phyloP scores from a whole-genome alignment of 2,888 invertebrate species.

The Danaus chrysippus region DNA sequence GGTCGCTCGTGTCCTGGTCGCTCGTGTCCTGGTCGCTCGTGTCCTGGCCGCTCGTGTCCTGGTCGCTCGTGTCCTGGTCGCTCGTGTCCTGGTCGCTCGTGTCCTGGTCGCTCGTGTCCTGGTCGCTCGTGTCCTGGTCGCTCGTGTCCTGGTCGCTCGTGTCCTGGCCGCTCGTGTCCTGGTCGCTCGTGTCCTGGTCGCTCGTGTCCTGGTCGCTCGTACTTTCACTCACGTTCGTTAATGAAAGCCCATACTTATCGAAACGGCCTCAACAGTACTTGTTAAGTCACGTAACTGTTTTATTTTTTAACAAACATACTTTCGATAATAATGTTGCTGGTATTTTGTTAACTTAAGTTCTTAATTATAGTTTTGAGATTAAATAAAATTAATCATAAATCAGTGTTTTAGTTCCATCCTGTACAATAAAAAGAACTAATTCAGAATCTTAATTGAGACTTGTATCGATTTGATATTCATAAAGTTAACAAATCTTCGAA shows the following conservation, averaged over 20 bases:
- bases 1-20: constrained; percentile 6
- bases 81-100: constrained; percentile 12
- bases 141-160: constrained; percentile 12
- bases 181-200: constrained; percentile 11
- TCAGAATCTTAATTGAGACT: too few species aligned
- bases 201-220: constrained; percentile 8
- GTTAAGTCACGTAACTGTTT: too few species aligned
- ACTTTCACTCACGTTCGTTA: constrained; percentile 11
- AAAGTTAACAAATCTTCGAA: too few species aligned
- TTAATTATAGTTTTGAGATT: too few species aligned
- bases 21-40: constrained; percentile 12
- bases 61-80: constrained; percentile 6
- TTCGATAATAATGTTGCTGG: too few species aligned
- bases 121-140: constrained; percentile 6
- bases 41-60: constrained; percentile 5
- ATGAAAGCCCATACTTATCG: neutral
- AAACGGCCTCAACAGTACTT: too few species aligned
- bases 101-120: constrained; percentile 6
- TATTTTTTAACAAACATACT: too few species aligned
- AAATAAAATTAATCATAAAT: too few species aligned
- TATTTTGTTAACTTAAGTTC: too few species aligned
- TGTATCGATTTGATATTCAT: too few species aligned
- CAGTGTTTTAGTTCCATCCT: too few species aligned
- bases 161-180: constrained; percentile 5
- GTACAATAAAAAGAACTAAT: too few species aligned